These are phyloP conservation scores for Leontocebus nigricollis DNA, from an alignment of 2,797 vertebrate genomes.

Conservation along the genomic window DNA sequence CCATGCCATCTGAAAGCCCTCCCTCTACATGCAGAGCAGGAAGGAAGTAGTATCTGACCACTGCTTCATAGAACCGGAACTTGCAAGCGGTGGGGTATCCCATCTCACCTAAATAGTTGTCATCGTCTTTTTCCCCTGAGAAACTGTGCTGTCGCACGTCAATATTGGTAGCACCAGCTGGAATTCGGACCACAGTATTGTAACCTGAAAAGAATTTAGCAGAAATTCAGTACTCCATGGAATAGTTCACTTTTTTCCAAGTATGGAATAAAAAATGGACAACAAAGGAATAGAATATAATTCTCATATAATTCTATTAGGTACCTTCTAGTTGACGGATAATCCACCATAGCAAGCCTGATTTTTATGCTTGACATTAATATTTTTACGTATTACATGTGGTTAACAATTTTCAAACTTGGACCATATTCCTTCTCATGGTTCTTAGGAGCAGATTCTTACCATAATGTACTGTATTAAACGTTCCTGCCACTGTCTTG, in stretches of 20 bases:
- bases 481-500: conserved; percentile 96
- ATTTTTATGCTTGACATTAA: conserved; percentile 56
- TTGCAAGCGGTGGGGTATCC: not conserved
- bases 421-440: conserved; percentile 59
- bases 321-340: not conserved
- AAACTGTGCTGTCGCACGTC: conserved; percentile 98
- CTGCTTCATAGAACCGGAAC: not conserved
- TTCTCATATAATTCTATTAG: not conserved
- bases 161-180: conserved; percentile 97
- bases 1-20: not conserved
- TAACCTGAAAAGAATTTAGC: conserved; percentile 89
- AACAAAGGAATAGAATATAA: conserved; percentile 40
- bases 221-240: conserved; percentile 63
- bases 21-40: not conserved
- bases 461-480: conserved; percentile 97
- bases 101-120: conserved; percentile 98
- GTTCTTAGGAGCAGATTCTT: conserved; percentile 82
- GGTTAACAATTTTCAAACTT: conserved; percentile 65
- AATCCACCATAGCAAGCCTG: conserved; percentile 43
- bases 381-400: conserved; percentile 63
- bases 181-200: conserved; percentile 96
- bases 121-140: conserved; percentile 98
- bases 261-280: not conserved
- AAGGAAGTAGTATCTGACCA: not conserved
- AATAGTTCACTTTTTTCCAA: conserved; percentile 54